Evolutionary conservation across 2,113 vertebrate genomes (phyloP).

Genomic region (Siniperca chuatsi): DNA sequence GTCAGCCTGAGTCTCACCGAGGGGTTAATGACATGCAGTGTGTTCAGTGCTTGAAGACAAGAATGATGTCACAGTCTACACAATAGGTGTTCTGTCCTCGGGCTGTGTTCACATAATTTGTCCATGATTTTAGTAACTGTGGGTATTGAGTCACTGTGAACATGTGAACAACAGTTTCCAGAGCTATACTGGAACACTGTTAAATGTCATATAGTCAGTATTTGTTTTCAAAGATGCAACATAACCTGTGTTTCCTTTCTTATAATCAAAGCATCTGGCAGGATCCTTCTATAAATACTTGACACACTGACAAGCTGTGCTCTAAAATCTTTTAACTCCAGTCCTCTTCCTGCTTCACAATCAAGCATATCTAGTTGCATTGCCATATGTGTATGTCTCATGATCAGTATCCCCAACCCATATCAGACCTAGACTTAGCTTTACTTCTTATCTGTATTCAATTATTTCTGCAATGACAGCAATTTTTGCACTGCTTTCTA

Average conservation of each 20-base stretch:
- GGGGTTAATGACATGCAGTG: slow-evolving; percentile 43
- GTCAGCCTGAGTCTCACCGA: slow-evolving; percentile 28
- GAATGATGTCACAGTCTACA: slow-evolving; percentile 28
- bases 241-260: slow-evolving; percentile 31
- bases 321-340: slow-evolving; percentile 44
- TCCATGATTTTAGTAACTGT: slow-evolving; percentile 13
- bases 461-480: slow-evolving; percentile 37
- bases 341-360: slow-evolving; percentile 17
- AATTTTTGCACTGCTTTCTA: slow-evolving; percentile 26
- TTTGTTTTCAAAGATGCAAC: slow-evolving; percentile 4
- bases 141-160: background rate
- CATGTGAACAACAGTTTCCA: background rate
- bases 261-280: slow-evolving; percentile 40
- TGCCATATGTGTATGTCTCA: slow-evolving; percentile 12
- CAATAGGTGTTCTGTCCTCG: slow-evolving; percentile 49
- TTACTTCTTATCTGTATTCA: slow-evolving; percentile 48
- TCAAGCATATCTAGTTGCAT: slow-evolving; percentile 27
- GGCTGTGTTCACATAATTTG: slow-evolving; percentile 35
- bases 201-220: slow-evolving; percentile 7
- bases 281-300: slow-evolving; percentile 41
- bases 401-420: slow-evolving; percentile 32
- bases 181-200: background rate
- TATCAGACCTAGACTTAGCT: slow-evolving; percentile 29
- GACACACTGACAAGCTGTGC: slow-evolving; percentile 35
- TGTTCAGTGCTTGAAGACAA: slow-evolving; percentile 28